Base-by-base conservation (phyloP, 2,113 vertebrate species). In the Apaloderma vittatum region DNA sequence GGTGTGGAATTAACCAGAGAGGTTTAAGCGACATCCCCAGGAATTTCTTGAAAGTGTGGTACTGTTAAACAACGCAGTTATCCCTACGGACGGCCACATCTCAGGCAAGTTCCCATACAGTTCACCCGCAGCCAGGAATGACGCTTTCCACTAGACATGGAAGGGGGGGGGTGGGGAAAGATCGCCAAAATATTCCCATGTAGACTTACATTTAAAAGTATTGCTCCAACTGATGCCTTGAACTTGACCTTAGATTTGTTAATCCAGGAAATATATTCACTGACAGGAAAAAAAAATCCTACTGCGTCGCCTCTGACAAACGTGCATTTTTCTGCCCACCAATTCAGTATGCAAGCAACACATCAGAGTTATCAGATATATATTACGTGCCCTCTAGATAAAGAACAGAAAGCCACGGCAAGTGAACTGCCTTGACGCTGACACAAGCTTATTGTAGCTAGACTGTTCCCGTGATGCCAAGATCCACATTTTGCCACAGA, bases 211-310 rank as follows among this genome's bases (percentile, higher is more conserved):
- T 97, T 82, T 97, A 62, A 91, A 96, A 87, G 76, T 96, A 89
- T 94, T 89, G 75, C 62, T 57, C 87, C 85, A 98, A 95, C 91
- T 82, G 89, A 73, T 97, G 83, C 95, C 98, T 98, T 98, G 98
- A 98, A 98, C 97, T 98, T 98, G 98, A 98, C 97, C 97, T 97
- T 96, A 96, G 61, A 61, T 95, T 97, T 98, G 93, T 94, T 97
- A 97, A 97, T 92, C 92, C 90, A 77, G 81, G 68, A 96, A 95
- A 97, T 86, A 92, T 59, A 94, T n/a, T 77, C 80, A 27, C 22
- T 7, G 65, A 67, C 51, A 88, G 37, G 43, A 4, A 27, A 23
- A 82, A 46, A 75, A 86, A 75, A n/a, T 30, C 8, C 49, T n/a
- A 34, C 54, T 2, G 1, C 4, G 0, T 30, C 68, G 45, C 36